Evolutionary conservation across 2,113 vertebrate genomes (phyloP).

Genomic region (Saimiri boliviensis): DNA sequence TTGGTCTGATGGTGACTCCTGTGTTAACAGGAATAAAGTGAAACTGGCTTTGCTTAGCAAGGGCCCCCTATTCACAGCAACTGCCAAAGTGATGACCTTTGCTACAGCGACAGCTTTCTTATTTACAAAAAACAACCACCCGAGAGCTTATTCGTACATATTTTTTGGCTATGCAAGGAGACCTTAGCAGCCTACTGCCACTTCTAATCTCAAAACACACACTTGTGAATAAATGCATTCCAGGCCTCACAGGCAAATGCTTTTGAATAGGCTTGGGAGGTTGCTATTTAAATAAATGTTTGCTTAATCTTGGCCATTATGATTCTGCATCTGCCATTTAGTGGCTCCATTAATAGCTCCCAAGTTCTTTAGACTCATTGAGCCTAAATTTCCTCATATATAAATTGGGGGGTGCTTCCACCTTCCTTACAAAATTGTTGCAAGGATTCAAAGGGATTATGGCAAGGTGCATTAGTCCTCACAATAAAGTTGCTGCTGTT

Average conservation of each 20-base stretch:
- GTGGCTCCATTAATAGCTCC: neutral
- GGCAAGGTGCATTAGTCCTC: neutral
- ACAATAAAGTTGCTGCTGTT: neutral
- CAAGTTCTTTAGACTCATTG: neutral
- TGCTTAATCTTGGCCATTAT: neutral
- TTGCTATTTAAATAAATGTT: constrained; percentile 18
- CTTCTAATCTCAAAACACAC: neutral
- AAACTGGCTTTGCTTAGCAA: constrained; percentile 79
- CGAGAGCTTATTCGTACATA: neutral
- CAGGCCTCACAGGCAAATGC: neutral
- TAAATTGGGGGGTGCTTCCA: neutral
- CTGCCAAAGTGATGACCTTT: constrained; percentile 19
- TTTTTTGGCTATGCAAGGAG: constrained; percentile 45
- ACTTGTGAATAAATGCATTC: neutral
- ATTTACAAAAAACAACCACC: constrained; percentile 7
- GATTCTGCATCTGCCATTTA: neutral
- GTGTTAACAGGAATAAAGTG: constrained; percentile 72
- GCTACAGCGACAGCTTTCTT: constrained; percentile 35
- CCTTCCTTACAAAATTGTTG: neutral
- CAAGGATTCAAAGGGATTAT: neutral
- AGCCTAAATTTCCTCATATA: neutral
- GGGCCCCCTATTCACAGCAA: constrained; percentile 48
- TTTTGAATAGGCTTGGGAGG: neutral
- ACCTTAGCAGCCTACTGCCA: neutral
- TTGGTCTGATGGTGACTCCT: constrained; percentile 52